Base-by-base conservation (phyloP, 2,888 invertebrate genomes). In the Sinotaia quadrata region DNA sequence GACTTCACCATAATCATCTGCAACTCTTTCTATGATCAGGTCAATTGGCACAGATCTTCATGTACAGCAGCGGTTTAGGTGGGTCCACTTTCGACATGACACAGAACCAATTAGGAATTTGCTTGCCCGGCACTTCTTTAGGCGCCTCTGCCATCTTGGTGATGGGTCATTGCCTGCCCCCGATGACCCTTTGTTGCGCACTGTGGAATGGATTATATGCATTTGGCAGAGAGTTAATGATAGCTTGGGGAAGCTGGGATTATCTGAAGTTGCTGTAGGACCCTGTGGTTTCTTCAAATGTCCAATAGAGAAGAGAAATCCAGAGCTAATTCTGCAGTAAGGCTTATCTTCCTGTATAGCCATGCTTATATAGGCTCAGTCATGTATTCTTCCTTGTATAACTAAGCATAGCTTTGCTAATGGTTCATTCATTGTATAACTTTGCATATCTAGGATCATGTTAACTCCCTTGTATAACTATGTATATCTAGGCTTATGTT, bases 161-260 rank as follows among this genome's bases (percentile, higher is more conserved):
- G 67, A 74, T 21, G 86, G 85, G 8, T 71, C 70, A 24, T 67
- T 81, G 29, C 84, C 85, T 0, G 62, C 75, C 1, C 34, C 69
- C 15, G 82, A 83, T 69, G 78, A 77, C 52, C 74, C 75, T 7
- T 73, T 83, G 21, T 79, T 81, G 58, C 71, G 80, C 56, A 84
- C 82, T 18, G 79, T 84, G 0, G 85, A 86, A 69, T 87, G 86
- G 86, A 75, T 86, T 49, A 76, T 86, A 7, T 84, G 84, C 77
- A 81, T 87, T 0, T 86, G 85, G 85, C 85, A 85, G 77, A 76
- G 85, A 33, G 75, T 87, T 10, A 87, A 87, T 71, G 85, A 87
- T 72, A 85, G 86, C 31, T 75, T 86, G 8, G 75, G 69, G 24
- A 87, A 86, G 71, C 81, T 87, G 24, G 86, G 85, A 8, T 74